phyloP scores from a whole-genome alignment of 1,140 invertebrate species.

The Plutomurus gul region DNA sequence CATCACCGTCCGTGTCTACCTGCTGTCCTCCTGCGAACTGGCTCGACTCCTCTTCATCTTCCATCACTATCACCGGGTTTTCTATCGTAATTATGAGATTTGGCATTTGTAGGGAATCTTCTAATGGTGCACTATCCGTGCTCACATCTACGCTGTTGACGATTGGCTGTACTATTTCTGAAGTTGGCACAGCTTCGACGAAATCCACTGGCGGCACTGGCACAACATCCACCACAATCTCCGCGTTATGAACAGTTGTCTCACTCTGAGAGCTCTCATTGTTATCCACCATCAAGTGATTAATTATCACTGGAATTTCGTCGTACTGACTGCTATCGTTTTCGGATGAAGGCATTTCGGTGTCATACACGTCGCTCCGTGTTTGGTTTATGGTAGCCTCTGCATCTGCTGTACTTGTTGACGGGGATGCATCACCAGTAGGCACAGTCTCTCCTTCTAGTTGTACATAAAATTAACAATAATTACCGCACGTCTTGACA shows the following conservation, averaged over 20 bases:
- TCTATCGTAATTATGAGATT: constrained; percentile 16
- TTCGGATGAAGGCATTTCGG: constrained; percentile 15
- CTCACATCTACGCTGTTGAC: background rate
- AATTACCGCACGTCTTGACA: too few relatives aligned
- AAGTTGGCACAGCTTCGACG: background rate
- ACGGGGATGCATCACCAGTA: background rate
- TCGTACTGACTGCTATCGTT: background rate
- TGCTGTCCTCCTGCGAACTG: background rate
- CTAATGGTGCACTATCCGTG: background rate
- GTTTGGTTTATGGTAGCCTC: background rate
- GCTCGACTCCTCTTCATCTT: background rate
- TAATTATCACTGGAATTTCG: background rate
- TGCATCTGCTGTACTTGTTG: background rate
- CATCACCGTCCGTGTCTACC: background rate
- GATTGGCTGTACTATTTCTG: constrained; percentile 1
- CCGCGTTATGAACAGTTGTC: background rate
- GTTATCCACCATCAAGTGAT: background rate
- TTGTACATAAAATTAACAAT: background rate
- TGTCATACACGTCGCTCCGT: background rate
- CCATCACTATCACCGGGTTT: background rate
- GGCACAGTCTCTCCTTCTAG: background rate
- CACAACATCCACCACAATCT: background rate
- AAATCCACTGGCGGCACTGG: background rate
- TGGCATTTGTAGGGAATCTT: background rate
- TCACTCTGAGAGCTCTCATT: background rate